Evolutionary conservation across 2,797 vertebrate species (phyloP).

Genomic region (Crocodylus rhombifer): DNA sequence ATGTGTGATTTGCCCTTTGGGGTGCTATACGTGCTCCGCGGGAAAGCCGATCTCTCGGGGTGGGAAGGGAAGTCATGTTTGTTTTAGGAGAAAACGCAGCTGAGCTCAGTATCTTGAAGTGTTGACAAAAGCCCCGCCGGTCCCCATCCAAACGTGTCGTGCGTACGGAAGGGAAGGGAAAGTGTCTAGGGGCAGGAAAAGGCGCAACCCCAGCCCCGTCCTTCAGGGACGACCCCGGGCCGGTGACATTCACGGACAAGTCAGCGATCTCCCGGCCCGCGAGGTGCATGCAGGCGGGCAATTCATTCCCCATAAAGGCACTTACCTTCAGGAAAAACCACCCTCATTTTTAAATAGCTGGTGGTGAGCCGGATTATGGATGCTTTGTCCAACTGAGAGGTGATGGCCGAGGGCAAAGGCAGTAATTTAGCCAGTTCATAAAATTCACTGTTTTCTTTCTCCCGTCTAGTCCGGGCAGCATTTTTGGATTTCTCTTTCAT

Average conservation of each 20-base stretch:
- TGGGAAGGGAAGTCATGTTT: conserved; percentile 52
- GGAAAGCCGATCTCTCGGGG: conserved; percentile 20
- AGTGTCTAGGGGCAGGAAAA: conserved; percentile 37
- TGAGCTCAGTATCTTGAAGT: conserved; percentile 60
- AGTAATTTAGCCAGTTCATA: conserved; percentile 97
- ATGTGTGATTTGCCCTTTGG: conserved; percentile 43
- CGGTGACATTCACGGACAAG: background rate
- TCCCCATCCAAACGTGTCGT: conserved; percentile 50
- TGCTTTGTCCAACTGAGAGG: conserved; percentile 98
- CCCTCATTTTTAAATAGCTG: conserved; percentile 97
- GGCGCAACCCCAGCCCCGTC: background rate
- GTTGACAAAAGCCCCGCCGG: conserved; percentile 73
- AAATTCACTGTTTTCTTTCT: conserved; percentile 98
- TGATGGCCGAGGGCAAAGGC: conserved; percentile 97
- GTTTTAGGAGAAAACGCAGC: conserved; percentile 51
- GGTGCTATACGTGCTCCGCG: conserved; percentile 39
- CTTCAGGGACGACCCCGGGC: background rate
- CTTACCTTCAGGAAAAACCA: conserved; percentile 96
- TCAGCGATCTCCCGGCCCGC: background rate
- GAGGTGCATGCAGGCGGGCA: conserved; percentile 29
- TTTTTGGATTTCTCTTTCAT: conserved; percentile 99
- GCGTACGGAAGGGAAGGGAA: conserved; percentile 43
- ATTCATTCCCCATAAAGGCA: conserved; percentile 37
- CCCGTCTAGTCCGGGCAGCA: conserved; percentile 95
- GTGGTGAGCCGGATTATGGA: conserved; percentile 98